phyloP scores from a whole-genome alignment of 2,113 vertebrate genomes.

The Hyaena hyaena region DNA sequence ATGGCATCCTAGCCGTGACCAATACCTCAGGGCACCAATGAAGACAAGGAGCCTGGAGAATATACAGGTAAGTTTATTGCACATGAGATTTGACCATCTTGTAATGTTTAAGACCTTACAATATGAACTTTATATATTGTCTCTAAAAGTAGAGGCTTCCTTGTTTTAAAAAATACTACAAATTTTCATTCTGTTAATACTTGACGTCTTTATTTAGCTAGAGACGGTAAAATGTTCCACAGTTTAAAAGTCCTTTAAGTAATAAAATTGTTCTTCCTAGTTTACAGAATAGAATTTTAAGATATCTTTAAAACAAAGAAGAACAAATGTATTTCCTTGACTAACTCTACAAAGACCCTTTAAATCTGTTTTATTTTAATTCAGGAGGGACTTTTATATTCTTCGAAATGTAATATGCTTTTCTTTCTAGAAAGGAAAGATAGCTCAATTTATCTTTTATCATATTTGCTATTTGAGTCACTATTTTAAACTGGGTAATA shows the following conservation, averaged over 20 bases:
- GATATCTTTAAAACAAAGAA: conserved; percentile 26
- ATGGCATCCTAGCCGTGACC: neutral
- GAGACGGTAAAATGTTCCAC: neutral
- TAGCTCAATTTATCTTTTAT: conserved; percentile 2
- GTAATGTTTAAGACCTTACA: conserved; percentile 52
- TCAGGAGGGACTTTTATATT: neutral
- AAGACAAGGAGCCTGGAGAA: conserved; percentile 21
- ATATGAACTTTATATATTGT: neutral
- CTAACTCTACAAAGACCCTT: neutral
- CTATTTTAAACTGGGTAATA: neutral
- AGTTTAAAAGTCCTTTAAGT: neutral
- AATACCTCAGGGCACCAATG: conserved; percentile 23
- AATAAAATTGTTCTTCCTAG: neutral
- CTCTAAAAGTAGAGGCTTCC: neutral
- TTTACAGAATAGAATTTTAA: conserved; percentile 28
- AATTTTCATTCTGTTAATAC: conserved; percentile 36
- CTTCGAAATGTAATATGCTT: neutral
- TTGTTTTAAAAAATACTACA: conserved; percentile 54
- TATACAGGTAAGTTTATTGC: conserved; percentile 18
- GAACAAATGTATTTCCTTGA: neutral
- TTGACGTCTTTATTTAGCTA: conserved; percentile 31
- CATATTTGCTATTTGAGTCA: neutral
- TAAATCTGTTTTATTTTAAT: conserved; percentile 11
- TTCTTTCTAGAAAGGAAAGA: neutral
- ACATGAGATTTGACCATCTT: conserved; percentile 30